Evolutionary conservation across 2,797 vertebrate genomes (phyloP), one percentile per base, ranked within the genome.

Genomic region (Acestrorhynchus altus): DNA sequence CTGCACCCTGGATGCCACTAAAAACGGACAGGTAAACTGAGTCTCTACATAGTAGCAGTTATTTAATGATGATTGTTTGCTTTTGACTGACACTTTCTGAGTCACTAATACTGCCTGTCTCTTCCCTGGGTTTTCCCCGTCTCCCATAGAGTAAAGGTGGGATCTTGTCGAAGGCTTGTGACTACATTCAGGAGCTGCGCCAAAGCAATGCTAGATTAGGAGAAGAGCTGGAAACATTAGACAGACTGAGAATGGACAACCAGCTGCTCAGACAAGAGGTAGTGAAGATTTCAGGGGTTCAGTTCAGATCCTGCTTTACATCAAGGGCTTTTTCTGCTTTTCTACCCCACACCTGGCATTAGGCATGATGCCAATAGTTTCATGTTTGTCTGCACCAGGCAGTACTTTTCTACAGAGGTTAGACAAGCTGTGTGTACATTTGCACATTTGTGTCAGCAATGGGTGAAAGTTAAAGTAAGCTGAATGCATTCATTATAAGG

Each of bases 161-260:
- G 0, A 98, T 98, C 87, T 89, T 98, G 46, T 98, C 97, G 80
- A 98, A 98, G 90, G 97, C 97, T 42, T 98, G 97, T 1, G 96
- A 98, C 76, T 98, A 97, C 86, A 97, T 98, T 86, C 97, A 97
- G 89, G 97, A 98, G 73, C 92, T 98, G 22, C 88, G 96, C 51
- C 96, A 97, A 89, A 95, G 94, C 85, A 98, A 97, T 88, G 83
- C 93, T 61, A 94, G 96, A 31, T 88, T 98, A 52, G 94, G 94
- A 0, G 96, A 97, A 26, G 95, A 96, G 18, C 91, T 96, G 61
- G 83, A 94, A 83, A 87, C 92, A 0, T 87, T 96, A 0, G 96
- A 98, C 46, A 95, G 96, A 46, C 93, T 98, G 74, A 90, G 95
- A 84, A 90, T 96, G 76, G 96, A 98, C 90, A 98, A 98, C 51